Evolutionary conservation across 1,140 invertebrate species (phyloP).

Genomic region (Pseudomyrmex concolor): DNA sequence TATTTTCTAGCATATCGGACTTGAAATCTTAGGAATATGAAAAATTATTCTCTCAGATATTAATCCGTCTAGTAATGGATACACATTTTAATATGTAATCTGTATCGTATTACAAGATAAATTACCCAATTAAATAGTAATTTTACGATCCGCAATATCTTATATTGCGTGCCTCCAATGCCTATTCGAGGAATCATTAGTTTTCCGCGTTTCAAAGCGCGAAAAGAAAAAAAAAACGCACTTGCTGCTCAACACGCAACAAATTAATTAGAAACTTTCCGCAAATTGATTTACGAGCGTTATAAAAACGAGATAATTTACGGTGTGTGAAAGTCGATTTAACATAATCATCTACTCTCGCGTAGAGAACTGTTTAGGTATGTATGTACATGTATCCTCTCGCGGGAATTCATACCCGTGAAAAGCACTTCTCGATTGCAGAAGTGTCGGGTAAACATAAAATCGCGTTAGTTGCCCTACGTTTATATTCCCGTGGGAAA

Average conservation of each 20-base stretch:
- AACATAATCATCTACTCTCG: slow-evolving; percentile 10
- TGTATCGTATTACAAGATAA: background rate
- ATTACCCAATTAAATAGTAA: slow-evolving; percentile 31
- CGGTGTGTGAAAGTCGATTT: background rate
- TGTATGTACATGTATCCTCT: background rate
- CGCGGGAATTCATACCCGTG: background rate
- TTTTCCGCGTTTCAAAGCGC: background rate
- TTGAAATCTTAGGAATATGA: too few species aligned
- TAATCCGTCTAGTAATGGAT: too few species aligned
- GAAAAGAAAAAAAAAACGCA: background rate
- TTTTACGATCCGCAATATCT: background rate
- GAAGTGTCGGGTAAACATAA: background rate
- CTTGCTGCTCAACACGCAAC: background rate
- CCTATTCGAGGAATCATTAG: background rate
- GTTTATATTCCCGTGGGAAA: background rate
- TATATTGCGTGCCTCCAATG: too few species aligned
- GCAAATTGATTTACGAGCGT: slow-evolving; percentile 29
- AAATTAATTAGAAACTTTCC: slow-evolving; percentile 12
- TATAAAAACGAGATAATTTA: background rate
- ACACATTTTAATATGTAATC: background rate
- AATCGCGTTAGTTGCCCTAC: background rate
- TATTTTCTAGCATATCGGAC: too few species aligned
- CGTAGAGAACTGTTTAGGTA: slow-evolving; percentile 7
- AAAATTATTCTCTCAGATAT: too few species aligned
- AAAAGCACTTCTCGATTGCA: background rate